phyloP scores from a whole-genome alignment of 2,113 vertebrate genomes.

The Urocynchramus pylzowi region DNA sequence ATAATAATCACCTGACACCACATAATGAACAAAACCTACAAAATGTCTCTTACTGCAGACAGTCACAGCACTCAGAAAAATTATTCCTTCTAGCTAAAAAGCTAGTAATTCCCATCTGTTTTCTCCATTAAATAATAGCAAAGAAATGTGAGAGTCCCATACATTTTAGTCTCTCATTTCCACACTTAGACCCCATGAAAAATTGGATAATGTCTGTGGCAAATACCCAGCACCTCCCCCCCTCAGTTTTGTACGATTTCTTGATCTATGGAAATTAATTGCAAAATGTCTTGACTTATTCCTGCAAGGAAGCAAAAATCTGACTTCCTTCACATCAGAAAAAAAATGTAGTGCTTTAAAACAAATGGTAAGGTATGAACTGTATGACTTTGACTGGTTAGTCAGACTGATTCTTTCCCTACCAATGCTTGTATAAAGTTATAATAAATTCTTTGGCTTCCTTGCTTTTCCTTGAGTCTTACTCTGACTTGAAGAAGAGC shows the following conservation, averaged over 20 bases:
- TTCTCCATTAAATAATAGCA: conserved; percentile 23
- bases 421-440: not conserved
- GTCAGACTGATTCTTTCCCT: not conserved
- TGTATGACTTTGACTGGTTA: not conserved
- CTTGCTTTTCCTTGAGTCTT: not conserved
- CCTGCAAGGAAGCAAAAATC: not conserved
- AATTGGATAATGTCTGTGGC: not conserved
- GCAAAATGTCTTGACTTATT: not conserved
- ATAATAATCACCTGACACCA: conserved; percentile 3
- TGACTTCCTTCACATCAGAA: not conserved
- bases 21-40: not conserved
- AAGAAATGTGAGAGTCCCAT: conserved; percentile 15
- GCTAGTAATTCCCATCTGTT: conserved; percentile 2
- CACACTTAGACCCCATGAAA: conserved; percentile 6
- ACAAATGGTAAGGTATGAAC: not conserved
- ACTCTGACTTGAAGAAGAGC: not conserved
- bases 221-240: not conserved
- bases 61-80: not conserved
- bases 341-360: conserved; percentile 10
- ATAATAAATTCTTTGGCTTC: not conserved
- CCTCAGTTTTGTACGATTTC: not conserved
- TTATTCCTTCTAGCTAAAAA: conserved; percentile 17
- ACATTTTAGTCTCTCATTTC: conserved; percentile 21
- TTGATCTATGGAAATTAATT: not conserved
- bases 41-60: not conserved